Conservation (phyloP, 2,797 vertebrate species). For the Kryptolebias ocellatus region DNA sequence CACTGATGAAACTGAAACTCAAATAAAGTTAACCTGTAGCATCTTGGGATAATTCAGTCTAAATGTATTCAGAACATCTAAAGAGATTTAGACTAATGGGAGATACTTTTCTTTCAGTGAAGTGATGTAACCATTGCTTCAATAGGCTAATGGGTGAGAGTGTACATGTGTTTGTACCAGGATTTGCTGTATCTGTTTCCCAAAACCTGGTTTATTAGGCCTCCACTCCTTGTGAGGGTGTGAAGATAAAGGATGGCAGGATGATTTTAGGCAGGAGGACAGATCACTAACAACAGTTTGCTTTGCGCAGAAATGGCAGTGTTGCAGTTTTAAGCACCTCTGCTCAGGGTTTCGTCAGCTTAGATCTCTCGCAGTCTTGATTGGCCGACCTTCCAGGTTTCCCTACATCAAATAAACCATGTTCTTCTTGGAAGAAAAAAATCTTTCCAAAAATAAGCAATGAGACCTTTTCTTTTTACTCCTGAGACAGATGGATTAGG, state of each 20-base stretch:
- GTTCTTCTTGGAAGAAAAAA: not conserved
- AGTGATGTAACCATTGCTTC: too few species aligned
- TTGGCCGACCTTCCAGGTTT: not conserved
- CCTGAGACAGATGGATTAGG: not conserved
- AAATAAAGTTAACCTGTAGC: too few species aligned
- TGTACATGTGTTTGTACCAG: too few species aligned
- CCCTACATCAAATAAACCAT: not conserved
- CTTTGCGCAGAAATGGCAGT: not conserved
- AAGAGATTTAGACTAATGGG: too few species aligned
- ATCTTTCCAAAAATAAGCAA: not conserved
- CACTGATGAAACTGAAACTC: too few species aligned
- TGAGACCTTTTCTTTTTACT: not conserved
- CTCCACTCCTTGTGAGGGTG: not conserved
- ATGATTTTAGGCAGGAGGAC: not conserved
- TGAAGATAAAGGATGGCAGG: too few species aligned
- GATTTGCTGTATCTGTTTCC: not conserved
- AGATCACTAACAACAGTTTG: not conserved
- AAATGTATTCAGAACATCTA: too few species aligned
- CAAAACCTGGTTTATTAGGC: not conserved
- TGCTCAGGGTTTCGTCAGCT: not conserved
- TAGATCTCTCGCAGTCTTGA: not conserved
- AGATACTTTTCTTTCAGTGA: too few species aligned
- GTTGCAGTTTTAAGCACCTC: not conserved
- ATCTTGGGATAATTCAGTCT: too few species aligned
- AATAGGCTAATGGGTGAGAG: too few species aligned